Evolutionary conservation across 2,888 invertebrate genomes (phyloP).

Genomic region (Cheilosia grossa): DNA sequence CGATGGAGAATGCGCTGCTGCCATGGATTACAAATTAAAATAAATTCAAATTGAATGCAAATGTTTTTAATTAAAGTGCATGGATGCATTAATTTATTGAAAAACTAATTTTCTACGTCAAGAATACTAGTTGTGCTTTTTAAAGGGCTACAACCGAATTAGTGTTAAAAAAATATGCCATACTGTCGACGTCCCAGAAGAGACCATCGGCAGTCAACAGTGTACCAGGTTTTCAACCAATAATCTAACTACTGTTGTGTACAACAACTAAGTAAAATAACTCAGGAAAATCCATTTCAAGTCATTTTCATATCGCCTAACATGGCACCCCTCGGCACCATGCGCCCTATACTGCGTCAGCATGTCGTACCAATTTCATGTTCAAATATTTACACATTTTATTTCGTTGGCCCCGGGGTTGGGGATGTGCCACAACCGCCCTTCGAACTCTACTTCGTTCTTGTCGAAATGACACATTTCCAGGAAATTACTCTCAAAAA

Average conservation of each 20-base stretch:
- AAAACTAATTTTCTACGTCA: no score
- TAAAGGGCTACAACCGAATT: no score
- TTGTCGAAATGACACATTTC: slow-evolving; percentile 55
- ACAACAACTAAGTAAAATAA: no score
- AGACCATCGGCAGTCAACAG: no score
- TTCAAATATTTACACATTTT: slow-evolving; percentile 57
- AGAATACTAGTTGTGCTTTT: no score
- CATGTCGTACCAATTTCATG: slow-evolving; percentile 36
- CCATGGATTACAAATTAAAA: slow-evolving; percentile 41
- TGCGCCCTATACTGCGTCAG: not conserved
- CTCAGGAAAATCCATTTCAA: slow-evolving; percentile 19
- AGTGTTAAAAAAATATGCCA: no score
- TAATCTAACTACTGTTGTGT: no score
- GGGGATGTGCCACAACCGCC: not conserved
- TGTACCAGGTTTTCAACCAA: no score
- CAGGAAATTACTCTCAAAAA: slow-evolving; percentile 34
- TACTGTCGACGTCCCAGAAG: no score
- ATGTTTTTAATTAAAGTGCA: slow-evolving; percentile 8
- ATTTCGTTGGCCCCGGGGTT: slow-evolving; percentile 26
- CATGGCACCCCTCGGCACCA: not conserved
- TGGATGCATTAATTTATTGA: not conserved
- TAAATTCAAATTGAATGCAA: slow-evolving; percentile 38
- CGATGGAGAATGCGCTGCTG: slow-evolving; percentile 13
- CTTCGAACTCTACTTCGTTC: slow-evolving; percentile 1
- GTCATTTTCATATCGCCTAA: not conserved